Percentiles rank a stretch among this genome's conserved stretches.
phyloP scores from a whole-genome alignment of 2,888 invertebrate species.

The Fragum fragum region DNA sequence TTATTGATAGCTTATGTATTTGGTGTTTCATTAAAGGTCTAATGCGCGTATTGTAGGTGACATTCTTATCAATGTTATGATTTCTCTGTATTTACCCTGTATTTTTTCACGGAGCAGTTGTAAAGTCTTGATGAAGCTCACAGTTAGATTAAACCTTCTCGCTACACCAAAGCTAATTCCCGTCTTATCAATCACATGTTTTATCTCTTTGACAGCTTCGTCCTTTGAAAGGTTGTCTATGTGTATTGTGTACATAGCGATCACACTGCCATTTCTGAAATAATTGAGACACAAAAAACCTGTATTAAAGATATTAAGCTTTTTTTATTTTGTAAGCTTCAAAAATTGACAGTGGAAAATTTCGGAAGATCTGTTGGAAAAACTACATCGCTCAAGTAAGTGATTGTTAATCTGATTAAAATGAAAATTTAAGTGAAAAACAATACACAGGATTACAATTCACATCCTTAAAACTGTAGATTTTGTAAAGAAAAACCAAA shows the following conservation, averaged over 20 bases:
- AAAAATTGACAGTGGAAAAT: too few relatives aligned
- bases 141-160: background rate
- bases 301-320: background rate
- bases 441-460: too few relatives aligned
- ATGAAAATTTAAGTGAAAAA: too few relatives aligned
- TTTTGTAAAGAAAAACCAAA: too few relatives aligned
- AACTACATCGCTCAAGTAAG: too few relatives aligned
- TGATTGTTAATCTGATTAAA: too few relatives aligned
- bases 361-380: too few relatives aligned
- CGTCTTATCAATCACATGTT: background rate
- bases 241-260: background rate
- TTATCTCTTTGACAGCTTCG: background rate
- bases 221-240: background rate
- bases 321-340: too few relatives aligned
- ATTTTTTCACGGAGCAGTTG: background rate
- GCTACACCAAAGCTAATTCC: background rate
- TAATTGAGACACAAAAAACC: background rate
- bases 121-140: background rate
- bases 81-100: background rate
- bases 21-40: too few relatives aligned
- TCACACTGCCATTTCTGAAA: conserved; percentile 23
- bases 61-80: background rate
- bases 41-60: too few relatives aligned
- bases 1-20: too few relatives aligned
- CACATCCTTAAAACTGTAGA: too few relatives aligned